Percentiles rank a stretch among this genome's conserved stretches.
phyloP scores from a whole-genome alignment of 2,888 invertebrate species.

The Drosophila macrospina region DNA sequence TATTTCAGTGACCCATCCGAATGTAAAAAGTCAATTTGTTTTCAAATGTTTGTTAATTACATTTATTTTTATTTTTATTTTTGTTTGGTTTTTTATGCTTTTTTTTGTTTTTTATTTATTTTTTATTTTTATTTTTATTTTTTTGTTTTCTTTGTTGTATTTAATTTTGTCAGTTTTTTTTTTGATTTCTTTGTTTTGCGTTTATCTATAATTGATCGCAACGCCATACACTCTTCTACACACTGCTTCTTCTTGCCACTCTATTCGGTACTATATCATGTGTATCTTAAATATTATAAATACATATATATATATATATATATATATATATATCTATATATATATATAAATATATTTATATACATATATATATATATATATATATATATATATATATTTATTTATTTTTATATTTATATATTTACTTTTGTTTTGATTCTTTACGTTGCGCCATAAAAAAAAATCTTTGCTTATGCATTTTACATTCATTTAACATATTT shows the following conservation, averaged over 20 bases:
- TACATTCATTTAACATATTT: conserved; percentile 71
- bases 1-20: too few species aligned
- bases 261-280: conserved; percentile 37
- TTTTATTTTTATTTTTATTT: conserved; percentile 7
- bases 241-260: conserved; percentile 3
- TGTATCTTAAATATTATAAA: conserved; percentile 44
- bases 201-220: conserved; percentile 35
- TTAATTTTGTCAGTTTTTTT: conserved; percentile 44
- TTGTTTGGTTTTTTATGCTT: conserved; percentile 35
- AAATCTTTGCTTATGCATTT: conserved; percentile 57
- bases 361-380: conserved; percentile 28
- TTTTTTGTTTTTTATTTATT: conserved; percentile 28
- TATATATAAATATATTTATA: conserved; percentile 30
- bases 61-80: conserved; percentile 58
- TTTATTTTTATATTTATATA: not conserved
- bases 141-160: conserved; percentile 40
- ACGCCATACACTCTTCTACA: conserved; percentile 16
- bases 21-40: conserved; percentile 8
- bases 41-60: conserved; percentile 61
- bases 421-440: conserved; percentile 51
- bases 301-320: conserved; percentile 13
- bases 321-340: not conserved
- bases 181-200: conserved; percentile 52
- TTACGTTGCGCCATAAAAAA: conserved; percentile 58
- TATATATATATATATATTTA: conserved; percentile 1